These are phyloP conservation scores for Siphamia tubifer DNA, from an alignment of 2,113 vertebrate species.

Conservation along the genomic window DNA sequence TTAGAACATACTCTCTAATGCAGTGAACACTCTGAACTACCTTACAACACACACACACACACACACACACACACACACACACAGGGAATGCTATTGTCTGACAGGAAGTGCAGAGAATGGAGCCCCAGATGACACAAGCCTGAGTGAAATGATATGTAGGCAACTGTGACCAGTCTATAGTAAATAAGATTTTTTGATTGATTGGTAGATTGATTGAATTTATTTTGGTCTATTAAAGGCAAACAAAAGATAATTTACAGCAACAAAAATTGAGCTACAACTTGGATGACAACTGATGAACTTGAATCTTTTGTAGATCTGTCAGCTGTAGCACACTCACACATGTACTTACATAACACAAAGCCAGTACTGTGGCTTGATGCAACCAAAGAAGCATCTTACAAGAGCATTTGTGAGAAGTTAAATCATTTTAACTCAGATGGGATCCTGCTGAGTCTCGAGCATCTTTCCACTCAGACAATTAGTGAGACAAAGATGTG, in stretches of 20 bases:
- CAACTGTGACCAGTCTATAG: too few species aligned
- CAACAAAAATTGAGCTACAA: too few species aligned
- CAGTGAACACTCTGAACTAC: background rate
- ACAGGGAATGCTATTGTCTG: slow-evolving; percentile 59
- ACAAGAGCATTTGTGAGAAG: slow-evolving; percentile 22
- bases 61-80: slow-evolving; percentile 2
- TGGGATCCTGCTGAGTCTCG: slow-evolving; percentile 42
- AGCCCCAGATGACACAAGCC: slow-evolving; percentile 17
- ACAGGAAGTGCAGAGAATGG: slow-evolving; percentile 46
- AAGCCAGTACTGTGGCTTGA: slow-evolving; percentile 35
- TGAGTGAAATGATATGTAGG: too few species aligned
- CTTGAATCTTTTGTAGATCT: too few species aligned
- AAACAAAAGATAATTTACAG: too few species aligned
- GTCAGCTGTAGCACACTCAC: background rate
- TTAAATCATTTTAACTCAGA: slow-evolving; percentile 40
- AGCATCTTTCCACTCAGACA: background rate
- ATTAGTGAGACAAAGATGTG: slow-evolving; percentile 26
- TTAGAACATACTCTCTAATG: background rate
- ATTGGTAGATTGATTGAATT: too few species aligned
- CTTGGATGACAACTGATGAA: too few species aligned
- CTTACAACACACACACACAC: background rate
- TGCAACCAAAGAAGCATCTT: slow-evolving; percentile 13
- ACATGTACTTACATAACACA: slow-evolving; percentile 23
- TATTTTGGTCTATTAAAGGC: too few species aligned
- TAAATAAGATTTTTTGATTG: too few species aligned